Evolutionary conservation across 2,113 vertebrate species (phyloP), one percentile per base, ranked within the genome.

Genomic region (Agapornis roseicollis): DNA sequence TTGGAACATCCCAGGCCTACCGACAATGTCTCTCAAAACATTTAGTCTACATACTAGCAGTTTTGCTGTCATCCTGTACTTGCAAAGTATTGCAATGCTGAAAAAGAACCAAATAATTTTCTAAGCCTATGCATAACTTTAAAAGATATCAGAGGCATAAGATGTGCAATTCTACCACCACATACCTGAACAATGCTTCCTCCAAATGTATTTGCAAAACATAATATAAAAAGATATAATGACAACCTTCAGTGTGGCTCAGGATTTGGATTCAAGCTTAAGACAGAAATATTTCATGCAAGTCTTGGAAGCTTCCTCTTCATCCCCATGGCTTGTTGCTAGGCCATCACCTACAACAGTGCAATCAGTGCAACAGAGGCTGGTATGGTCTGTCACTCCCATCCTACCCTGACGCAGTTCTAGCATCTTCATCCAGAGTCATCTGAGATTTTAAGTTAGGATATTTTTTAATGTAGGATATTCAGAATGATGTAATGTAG

Each of bases 271-370:
- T 47, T 61, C 56, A 60, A 56, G 24, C 24, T 41, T 37, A 50
- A 53, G 35, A 9, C 11, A 33, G 10, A 44, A 7, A 3, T 25
- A 16, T 27, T 24, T 27, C 2, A 22, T 11, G 10, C 19, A 39
- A 50, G 4, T 7, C 22, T 42, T 25, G 8, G 12, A 37, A 63
- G 23, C 4, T 39, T 9, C 3, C 56, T 39, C 15, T 60, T 22
- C 7, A 11, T 7, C 23, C 46, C 13, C 39, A 18, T 15, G 22
- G 58, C 19, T 41, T 3, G 3, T 17, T 71, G 39, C 37, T 33
- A 13, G 61, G 76, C 28, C 46, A 2, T 12, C 3, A 5, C 15
- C 12, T 23, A 2, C 9, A 2, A 7, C 37, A 71, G 53, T 0
- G 6, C 8, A 3, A 13, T 5, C 46, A 33, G 31, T 0, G 5